phyloP scores from a whole-genome alignment of 92 coral and sea anemone species.

The Zoanthus sociatus region DNA sequence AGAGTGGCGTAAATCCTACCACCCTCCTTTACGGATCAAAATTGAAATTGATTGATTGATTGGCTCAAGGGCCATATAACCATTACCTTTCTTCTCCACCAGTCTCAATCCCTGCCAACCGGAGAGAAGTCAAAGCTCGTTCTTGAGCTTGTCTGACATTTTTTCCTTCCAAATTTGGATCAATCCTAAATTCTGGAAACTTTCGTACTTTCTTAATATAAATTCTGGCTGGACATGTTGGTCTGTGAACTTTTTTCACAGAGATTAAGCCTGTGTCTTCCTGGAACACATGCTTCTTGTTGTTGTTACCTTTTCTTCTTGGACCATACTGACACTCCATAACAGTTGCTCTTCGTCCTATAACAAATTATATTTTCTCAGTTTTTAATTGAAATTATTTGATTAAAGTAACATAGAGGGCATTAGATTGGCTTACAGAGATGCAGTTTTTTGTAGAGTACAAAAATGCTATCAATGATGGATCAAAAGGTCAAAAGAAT shows the following conservation, averaged over 20 bases:
- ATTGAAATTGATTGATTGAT: too few relatives aligned
- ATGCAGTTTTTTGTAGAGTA: too few relatives aligned
- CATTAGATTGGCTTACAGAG: too few relatives aligned
- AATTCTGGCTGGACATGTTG: slow-evolving; percentile 98
- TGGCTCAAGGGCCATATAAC: too few relatives aligned
- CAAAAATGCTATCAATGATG: too few relatives aligned
- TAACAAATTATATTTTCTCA: neutral
- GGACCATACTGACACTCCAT: slow-evolving; percentile 99
- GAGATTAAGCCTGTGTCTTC: slow-evolving; percentile 66
- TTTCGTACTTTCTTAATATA: slow-evolving; percentile 95
- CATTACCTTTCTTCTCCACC: slow-evolving; percentile 98
- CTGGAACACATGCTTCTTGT: slow-evolving; percentile 80
- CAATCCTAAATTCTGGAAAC: slow-evolving; percentile 95
- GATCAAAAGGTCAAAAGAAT: too few relatives aligned
- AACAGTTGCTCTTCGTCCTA: slow-evolving; percentile 98
- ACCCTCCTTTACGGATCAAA: too few relatives aligned
- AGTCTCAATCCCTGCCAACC: slow-evolving; percentile 88
- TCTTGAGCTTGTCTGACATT: slow-evolving; percentile 97
- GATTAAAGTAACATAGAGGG: too few relatives aligned
- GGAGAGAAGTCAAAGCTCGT: slow-evolving; percentile 86
- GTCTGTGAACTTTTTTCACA: slow-evolving; percentile 78
- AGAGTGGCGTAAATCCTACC: too few relatives aligned
- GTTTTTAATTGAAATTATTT: neutral
- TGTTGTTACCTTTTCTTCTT: slow-evolving; percentile 85
- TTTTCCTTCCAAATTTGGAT: slow-evolving; percentile 87